A percentile compares a stretch with the other conserved stretches of the same genome.
Conservation (phyloP, 2,113 vertebrate species). For the Myrmecophaga tridactyla region DNA sequence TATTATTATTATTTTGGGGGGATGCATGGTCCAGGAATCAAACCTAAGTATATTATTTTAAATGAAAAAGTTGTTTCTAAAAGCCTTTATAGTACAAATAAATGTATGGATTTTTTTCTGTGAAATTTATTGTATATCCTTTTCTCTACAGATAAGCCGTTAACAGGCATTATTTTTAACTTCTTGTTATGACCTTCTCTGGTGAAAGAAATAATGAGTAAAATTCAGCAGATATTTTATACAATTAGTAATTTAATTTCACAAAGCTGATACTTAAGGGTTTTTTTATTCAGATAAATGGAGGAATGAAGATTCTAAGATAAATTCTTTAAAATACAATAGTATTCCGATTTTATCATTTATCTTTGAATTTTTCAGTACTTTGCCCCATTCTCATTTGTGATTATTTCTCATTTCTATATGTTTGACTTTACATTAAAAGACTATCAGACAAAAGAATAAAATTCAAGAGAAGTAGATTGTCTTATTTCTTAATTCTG, state of each 20-base stretch:
- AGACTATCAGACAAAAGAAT: background rate
- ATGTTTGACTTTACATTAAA: constrained; percentile 30
- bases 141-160: constrained; percentile 14
- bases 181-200: constrained; percentile 52
- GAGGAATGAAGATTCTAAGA: constrained; percentile 37
- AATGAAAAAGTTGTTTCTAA: background rate
- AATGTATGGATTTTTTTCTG: background rate
- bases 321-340: constrained; percentile 37
- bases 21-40: too few relatives aligned
- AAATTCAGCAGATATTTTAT: constrained; percentile 55
- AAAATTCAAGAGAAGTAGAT: background rate
- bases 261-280: constrained; percentile 18
- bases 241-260: constrained; percentile 44
- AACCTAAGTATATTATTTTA: background rate
- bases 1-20: too few relatives aligned
- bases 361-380: background rate
- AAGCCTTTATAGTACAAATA: constrained; percentile 18
- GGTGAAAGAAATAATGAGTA: constrained; percentile 51
- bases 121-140: constrained; percentile 28
- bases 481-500: constrained; percentile 26
- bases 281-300: constrained; percentile 23
- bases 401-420: background rate
- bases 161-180: constrained; percentile 58
- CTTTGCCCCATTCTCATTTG: background rate
- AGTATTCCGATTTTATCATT: background rate